Conservation (phyloP, 1,140 invertebrate species). For the Nixonia krombeini region DNA sequence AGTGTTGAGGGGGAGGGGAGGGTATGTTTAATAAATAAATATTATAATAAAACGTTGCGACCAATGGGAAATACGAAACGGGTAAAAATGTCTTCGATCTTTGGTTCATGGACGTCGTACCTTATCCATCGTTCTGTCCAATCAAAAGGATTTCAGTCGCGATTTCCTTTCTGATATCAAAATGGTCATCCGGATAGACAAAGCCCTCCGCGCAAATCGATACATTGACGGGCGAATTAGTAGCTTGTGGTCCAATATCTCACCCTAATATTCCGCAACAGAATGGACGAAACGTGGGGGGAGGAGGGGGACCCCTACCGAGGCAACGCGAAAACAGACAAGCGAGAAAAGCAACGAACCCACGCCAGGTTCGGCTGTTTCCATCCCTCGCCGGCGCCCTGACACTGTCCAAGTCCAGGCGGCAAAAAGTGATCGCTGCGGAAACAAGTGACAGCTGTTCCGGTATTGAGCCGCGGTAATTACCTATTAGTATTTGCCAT, state of each 20-base stretch:
- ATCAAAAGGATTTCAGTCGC: no score
- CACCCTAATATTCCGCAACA: slow-evolving; percentile 55
- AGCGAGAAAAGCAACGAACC: slow-evolving; percentile 17
- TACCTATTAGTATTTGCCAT: slow-evolving; percentile 52
- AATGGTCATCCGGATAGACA: no score
- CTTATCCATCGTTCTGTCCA: no score
- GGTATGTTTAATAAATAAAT: no score
- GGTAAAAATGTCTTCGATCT: no score
- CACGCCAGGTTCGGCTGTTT: slow-evolving; percentile 18
- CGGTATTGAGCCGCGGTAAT: slow-evolving; percentile 51
- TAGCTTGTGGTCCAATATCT: slow-evolving; percentile 60
- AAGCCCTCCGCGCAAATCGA: no score
- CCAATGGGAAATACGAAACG: no score
- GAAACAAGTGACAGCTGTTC: slow-evolving; percentile 65
- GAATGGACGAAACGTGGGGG: slow-evolving; percentile 31
- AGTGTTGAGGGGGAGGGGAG: no score
- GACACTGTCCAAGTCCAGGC: slow-evolving; percentile 25
- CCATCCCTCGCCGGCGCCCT: slow-evolving; percentile 7
- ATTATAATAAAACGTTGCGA: no score
- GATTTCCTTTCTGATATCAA: no score
- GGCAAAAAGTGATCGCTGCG: slow-evolving; percentile 58
- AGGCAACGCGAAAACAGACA: slow-evolving; percentile 60
- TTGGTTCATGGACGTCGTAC: no score
- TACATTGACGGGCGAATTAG: slow-evolving; percentile 52
- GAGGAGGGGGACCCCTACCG: slow-evolving; percentile 56